These are phyloP conservation scores for Denticeps clupeoides DNA, from an alignment of 2,797 vertebrate genomes.

Conservation along the genomic window DNA sequence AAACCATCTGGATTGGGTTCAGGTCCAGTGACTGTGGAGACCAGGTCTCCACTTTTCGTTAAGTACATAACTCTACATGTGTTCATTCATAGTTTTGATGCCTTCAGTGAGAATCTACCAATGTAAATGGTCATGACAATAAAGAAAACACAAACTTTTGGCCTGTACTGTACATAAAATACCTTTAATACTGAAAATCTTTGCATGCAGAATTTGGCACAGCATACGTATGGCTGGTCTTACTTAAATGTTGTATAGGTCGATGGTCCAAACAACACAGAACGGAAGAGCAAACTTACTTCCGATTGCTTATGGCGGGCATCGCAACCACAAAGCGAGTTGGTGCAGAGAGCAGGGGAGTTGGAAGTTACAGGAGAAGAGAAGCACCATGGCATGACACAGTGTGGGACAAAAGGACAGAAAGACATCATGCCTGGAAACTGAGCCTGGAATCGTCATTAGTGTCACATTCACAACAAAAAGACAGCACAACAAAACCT, in stretches of 20 bases:
- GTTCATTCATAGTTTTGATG: no score
- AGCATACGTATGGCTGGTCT: no score
- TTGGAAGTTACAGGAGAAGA: constrained; percentile 44
- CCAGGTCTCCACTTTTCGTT: no score
- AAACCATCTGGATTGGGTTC: no score
- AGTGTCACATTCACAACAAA: constrained; percentile 24
- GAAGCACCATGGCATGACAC: constrained; percentile 40
- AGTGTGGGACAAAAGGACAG: constrained; percentile 35
- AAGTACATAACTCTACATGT: no score
- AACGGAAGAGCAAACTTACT: constrained; percentile 56
- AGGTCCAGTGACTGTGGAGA: no score
- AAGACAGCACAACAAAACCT: constrained; percentile 32
- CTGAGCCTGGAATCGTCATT: constrained; percentile 16
- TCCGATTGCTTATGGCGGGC: constrained; percentile 63
- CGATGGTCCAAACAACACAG: background rate
- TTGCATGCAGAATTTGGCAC: background rate
- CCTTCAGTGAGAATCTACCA: no score
- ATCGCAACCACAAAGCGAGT: constrained; percentile 48
- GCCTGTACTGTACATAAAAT: no score
- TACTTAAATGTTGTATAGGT: no score
- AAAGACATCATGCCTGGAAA: constrained; percentile 31
- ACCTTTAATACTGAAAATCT: background rate
- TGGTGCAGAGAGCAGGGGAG: constrained; percentile 33
- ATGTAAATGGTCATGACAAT: no score
- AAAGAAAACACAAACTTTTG: no score